phyloP scores from a whole-genome alignment of 2,888 invertebrate species.

The Parapristionchus giblindavisi region DNA sequence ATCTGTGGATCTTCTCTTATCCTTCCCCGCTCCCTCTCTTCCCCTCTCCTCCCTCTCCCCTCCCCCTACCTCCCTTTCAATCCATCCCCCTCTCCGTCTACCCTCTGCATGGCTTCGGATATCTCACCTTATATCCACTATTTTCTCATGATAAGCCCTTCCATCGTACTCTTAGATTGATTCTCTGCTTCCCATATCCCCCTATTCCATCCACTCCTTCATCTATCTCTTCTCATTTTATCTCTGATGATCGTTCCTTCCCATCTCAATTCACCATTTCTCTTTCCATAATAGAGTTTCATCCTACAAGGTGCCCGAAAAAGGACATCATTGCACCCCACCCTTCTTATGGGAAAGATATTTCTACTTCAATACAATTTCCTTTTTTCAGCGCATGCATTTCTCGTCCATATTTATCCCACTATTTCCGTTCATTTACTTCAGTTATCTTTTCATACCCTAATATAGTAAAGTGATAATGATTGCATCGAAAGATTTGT shows the following conservation, averaged over 20 bases:
- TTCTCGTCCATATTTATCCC: too few species aligned
- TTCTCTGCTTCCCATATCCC: neutral
- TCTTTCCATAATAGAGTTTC: neutral
- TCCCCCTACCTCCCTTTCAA: neutral
- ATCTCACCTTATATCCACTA: slow-evolving; percentile 3
- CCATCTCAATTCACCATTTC: neutral
- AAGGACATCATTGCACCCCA: too few species aligned
- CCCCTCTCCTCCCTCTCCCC: slow-evolving; percentile 19
- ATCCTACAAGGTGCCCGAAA: too few species aligned
- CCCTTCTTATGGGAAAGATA: too few species aligned
- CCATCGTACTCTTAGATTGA: slow-evolving; percentile 30
- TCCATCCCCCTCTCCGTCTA: neutral
- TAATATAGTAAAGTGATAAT: too few species aligned
- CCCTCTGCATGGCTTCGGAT: slow-evolving; percentile 33
- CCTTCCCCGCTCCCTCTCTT: slow-evolving; percentile 29
- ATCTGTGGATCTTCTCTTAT: slow-evolving; percentile 21
- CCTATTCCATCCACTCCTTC: slow-evolving; percentile 10
- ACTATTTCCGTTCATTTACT: too few species aligned
- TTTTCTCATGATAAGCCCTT: slow-evolving; percentile 29
- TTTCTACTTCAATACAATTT: too few species aligned
- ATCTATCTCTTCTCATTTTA: neutral
- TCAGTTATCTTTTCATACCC: too few species aligned
- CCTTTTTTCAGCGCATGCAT: too few species aligned
- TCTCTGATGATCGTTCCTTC: neutral
- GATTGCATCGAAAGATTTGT: too few species aligned